Percentiles rank a stretch among this genome's conserved stretches.
Conservation (phyloP, 1,140 invertebrate species). For the Ceratosolen solmsi region DNA sequence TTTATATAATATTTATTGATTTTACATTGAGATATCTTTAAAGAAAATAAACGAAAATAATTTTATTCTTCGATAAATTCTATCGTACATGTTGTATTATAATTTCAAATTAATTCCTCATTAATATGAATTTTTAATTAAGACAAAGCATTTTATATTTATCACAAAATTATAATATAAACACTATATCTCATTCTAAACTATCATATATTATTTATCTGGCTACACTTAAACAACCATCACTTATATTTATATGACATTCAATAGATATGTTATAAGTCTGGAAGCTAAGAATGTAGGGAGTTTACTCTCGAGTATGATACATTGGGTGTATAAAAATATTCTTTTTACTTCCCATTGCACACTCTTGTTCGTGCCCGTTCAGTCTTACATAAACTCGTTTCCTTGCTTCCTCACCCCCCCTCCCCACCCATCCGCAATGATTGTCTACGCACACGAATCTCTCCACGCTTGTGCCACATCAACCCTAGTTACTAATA, state of each 20-base stretch:
- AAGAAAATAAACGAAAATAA: too few species aligned
- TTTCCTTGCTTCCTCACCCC: not conserved
- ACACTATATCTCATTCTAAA: too few species aligned
- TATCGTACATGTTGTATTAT: too few species aligned
- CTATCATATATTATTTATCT: too few species aligned
- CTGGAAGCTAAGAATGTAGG: not conserved
- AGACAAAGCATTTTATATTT: too few species aligned
- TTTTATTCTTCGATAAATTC: too few species aligned
- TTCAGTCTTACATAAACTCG: not conserved
- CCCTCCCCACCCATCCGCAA: not conserved
- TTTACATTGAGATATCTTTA: too few species aligned
- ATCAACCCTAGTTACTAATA: not conserved
- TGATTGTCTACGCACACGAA: not conserved
- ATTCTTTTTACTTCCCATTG: constrained; percentile 3
- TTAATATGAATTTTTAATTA: too few species aligned
- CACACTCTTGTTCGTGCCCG: constrained; percentile 3
- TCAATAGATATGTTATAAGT: not conserved
- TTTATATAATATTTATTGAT: too few species aligned
- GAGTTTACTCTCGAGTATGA: not conserved
- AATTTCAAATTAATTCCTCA: too few species aligned
- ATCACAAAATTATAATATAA: too few species aligned
- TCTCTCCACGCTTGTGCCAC: not conserved
- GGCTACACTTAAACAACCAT: too few species aligned
- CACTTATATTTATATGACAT: not conserved
- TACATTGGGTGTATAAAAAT: not conserved